Base-by-base conservation (phyloP, 2,113 vertebrate species). In the Puntigrus tetrazona region DNA sequence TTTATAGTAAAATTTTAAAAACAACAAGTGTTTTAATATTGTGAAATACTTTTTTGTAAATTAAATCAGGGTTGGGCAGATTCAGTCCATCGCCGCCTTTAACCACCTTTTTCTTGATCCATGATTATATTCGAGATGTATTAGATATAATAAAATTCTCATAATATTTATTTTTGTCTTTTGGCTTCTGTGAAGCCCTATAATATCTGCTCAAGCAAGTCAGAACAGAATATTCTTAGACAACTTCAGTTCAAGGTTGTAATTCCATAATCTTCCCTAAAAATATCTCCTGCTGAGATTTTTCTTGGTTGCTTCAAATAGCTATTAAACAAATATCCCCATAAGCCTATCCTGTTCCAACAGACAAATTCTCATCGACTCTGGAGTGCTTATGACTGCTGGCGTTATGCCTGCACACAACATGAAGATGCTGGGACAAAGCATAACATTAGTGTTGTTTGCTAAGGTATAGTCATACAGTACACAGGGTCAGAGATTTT, bases 251-350 rank as follows among this genome's bases (percentile, higher is more conserved):
- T 69, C 65, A 38, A 69, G 65, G 34, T 69, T 69, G 34, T 69
- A 69, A 69, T 69, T 69, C 65, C 20, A 69, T 69, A 69, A 69
- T 69, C 65, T 69, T 69, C 34, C 65, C 65, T 69, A 69, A 69
- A 69, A 69, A 69, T 69, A 69, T 38, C 20, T 8, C 65, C 65
- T 38, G 34, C 65, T 69, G 65, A 69, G 9, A 69, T 69, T 69
- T 69, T 69, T 69, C 34, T 38, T 69, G 34, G 34, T n/a, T 69
- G 34, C 65, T 22, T 69, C 18, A 38, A 69, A 69, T 69, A 69
- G 65, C 65, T 69, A 69, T 38, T 69, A 38, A 69, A 69, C 65
- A 69, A 69, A 69, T 38, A 69, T 69, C 65, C 65, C 34, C 65
- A 13, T 38, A 69, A 69, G 65, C 18, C 65, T 69, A 69, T 38